Conservation (phyloP, 2,113 vertebrate species). For the Conger conger region DNA sequence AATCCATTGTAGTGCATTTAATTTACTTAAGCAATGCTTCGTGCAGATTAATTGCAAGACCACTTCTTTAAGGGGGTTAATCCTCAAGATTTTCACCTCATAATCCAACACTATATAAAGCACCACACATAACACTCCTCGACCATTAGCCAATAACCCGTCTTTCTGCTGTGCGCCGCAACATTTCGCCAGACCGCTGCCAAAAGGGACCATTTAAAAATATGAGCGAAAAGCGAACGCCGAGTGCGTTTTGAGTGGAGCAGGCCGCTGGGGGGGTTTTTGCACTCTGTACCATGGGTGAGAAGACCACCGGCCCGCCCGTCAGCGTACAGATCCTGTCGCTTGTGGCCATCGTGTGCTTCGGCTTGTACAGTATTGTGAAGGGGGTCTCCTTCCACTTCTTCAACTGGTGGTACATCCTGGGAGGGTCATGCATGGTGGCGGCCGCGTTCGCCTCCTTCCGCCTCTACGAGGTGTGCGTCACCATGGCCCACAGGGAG, state of each 20-base stretch:
- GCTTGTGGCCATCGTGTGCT: conserved; percentile 45
- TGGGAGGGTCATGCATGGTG: conserved; percentile 51
- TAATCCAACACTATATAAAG: conserved; percentile 9
- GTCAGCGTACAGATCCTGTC: conserved; percentile 59
- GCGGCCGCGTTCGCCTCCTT: conserved; percentile 56
- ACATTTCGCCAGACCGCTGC: not conserved
- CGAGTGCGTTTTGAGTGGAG: not conserved
- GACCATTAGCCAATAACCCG: too few species aligned
- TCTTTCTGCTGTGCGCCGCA: not conserved
- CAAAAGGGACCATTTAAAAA: not conserved
- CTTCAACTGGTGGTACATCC: conserved; percentile 65
- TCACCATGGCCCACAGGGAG: conserved; percentile 39
- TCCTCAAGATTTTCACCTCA: not conserved
- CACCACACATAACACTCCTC: not conserved
- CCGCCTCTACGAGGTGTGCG: conserved; percentile 58
- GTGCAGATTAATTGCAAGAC: conserved; percentile 1
- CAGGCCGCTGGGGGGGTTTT: not conserved
- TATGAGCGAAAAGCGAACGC: not conserved
- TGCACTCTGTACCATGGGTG: conserved; percentile 35
- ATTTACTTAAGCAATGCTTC: not conserved
- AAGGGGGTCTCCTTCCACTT: conserved; percentile 53
- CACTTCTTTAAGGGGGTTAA: conserved; percentile 9
- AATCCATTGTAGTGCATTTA: conserved; percentile 1
- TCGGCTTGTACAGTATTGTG: conserved; percentile 58
- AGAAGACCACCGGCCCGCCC: conserved; percentile 44